Conservation (phyloP, 2,113 vertebrate genomes). For the Cephalopterus ornatus region DNA sequence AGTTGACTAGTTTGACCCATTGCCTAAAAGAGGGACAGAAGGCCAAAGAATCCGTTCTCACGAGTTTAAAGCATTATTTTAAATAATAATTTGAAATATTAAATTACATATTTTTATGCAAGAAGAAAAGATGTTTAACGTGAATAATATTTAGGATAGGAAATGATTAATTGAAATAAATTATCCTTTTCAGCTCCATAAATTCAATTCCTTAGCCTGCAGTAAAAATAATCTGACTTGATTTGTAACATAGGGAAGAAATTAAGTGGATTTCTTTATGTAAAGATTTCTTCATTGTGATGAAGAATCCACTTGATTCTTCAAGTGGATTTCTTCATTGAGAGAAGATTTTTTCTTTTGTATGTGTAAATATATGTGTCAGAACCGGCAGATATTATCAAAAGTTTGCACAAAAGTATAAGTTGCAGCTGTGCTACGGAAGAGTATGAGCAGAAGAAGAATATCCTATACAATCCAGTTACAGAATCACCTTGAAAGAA, state of each 20-base stretch:
- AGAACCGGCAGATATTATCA: background rate
- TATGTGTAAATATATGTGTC: background rate
- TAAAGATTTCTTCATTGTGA: background rate
- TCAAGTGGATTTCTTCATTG: background rate
- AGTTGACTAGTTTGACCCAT: background rate
- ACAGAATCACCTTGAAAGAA: background rate
- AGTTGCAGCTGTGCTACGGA: background rate
- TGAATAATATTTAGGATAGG: conserved; percentile 54
- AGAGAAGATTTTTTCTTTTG: conserved; percentile 1
- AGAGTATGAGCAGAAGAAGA: background rate
- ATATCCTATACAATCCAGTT: background rate
- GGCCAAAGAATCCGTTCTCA: background rate
- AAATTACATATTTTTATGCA: conserved; percentile 49
- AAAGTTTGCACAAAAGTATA: background rate
- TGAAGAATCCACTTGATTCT: background rate
- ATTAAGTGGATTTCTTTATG: conserved; percentile 9
- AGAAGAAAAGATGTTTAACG: conserved; percentile 41
- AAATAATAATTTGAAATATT: conserved; percentile 63
- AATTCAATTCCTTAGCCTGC: conserved; percentile 34
- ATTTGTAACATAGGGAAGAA: conserved; percentile 45
- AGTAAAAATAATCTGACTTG: conserved; percentile 53
- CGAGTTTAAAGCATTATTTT: background rate
- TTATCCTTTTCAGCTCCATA: conserved; percentile 42
- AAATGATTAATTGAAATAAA: conserved; percentile 67
- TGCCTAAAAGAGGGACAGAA: background rate